Evolutionary conservation across 2,113 vertebrate genomes (phyloP), one percentile per base, ranked within the genome.

Genomic region (Uria lomvia): DNA sequence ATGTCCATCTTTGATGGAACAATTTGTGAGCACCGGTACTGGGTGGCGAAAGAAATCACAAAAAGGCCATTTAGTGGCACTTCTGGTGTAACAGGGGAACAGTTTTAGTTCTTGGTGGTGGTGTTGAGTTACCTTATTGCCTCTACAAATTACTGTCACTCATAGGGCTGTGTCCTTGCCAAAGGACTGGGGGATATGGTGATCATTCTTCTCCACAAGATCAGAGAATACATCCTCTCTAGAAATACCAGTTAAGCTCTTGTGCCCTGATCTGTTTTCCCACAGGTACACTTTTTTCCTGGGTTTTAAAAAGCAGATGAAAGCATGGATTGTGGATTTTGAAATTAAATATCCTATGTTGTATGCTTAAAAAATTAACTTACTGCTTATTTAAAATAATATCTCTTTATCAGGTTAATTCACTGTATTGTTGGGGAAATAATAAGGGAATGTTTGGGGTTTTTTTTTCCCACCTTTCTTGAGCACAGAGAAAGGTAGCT

Each of bases 321-420:
- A 75, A 87, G 20, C 24, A 3, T 7, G n/a, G 56, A 16, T 29
- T 0, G 0, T 63, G 43, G 32, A 7, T 60, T 88, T 85, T 40
- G 47, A 81, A 74, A 68, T 58, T 12, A 50, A 60, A 17, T 56
- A 49, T 7, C 6, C 22, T n/a, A 18, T 0, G 1, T 43, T 76
- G 21, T 34, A 45, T 82, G 11, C 82, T 83, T 1, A 24, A 85
- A 43, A 38, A 96, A 85, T 63, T n/a, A 71, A 75, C 81, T 71
- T 47, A 36, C 49, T 72, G 16, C 22, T 89, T 15, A 20, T 42
- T 82, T 86, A 47, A 82, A 90, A 43, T 30, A 79, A 42, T 60
- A 16, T 29, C 20, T 88, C 38, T 92, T 53, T 89, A 13, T 82
- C n/a, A 58, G 42, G 34, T 83, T 90, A 82, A 78, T 85, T 86